Conservation (phyloP, 2,797 vertebrate genomes). For the Esox masquinongy region DNA sequence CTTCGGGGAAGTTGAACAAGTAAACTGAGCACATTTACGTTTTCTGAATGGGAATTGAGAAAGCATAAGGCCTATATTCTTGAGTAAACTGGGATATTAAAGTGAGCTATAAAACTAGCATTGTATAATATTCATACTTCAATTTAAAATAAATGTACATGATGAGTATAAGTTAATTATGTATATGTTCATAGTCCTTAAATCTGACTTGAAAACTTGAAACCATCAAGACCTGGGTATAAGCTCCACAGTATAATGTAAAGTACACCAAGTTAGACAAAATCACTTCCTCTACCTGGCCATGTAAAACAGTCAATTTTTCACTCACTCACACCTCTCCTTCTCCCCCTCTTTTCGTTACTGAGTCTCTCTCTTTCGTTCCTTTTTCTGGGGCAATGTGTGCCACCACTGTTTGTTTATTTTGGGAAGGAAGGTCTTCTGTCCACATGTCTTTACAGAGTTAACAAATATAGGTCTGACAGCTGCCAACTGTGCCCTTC, state of each 20-base stretch:
- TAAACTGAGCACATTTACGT: background rate
- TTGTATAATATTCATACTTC: background rate
- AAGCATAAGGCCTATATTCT: background rate
- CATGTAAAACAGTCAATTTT: slow-evolving; percentile 12
- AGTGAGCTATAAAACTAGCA: background rate
- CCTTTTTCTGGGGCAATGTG: slow-evolving; percentile 50
- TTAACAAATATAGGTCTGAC: slow-evolving; percentile 66
- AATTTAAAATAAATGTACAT: background rate
- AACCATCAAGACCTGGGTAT: background rate
- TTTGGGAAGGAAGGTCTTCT: slow-evolving; percentile 64
- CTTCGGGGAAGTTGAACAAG: background rate
- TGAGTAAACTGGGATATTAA: background rate
- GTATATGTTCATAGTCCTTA: background rate
- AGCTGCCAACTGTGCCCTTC: slow-evolving; percentile 73
- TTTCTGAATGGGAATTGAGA: background rate
- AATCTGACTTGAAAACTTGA: background rate
- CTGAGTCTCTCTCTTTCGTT: slow-evolving; percentile 18
- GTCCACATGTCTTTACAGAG: slow-evolving; percentile 61
- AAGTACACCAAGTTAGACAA: background rate
- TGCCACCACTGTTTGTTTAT: slow-evolving; percentile 68
- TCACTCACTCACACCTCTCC: slow-evolving; percentile 20
- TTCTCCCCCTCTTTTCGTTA: slow-evolving; percentile 13
- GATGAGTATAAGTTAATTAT: background rate
- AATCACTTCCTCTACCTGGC: slow-evolving; percentile 2
- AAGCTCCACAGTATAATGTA: background rate